phyloP scores from a whole-genome alignment of 2,888 invertebrate species.

The Germaria angustata region DNA sequence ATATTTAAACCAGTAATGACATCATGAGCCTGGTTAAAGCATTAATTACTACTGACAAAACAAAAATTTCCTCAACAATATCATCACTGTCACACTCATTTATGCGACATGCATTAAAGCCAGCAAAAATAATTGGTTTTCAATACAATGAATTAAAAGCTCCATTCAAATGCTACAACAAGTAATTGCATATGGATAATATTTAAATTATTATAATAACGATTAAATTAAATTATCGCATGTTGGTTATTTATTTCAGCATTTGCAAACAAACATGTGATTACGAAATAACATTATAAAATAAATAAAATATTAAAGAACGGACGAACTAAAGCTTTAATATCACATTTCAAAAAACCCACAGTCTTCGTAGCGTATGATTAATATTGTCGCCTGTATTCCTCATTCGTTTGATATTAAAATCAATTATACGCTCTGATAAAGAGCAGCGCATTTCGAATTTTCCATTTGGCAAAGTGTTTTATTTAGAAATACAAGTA shows the following conservation, averaged over 20 bases:
- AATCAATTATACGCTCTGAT: constrained; percentile 30
- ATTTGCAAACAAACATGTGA: too few species aligned
- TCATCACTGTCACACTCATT: neutral
- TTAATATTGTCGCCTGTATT: too few species aligned
- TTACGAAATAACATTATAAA: too few species aligned
- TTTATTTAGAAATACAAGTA: too few species aligned
- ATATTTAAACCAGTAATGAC: neutral
- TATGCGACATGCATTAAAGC: neutral
- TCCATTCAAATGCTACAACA: too few species aligned
- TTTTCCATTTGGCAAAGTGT: neutral
- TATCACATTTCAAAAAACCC: too few species aligned
- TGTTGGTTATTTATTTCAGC: too few species aligned
- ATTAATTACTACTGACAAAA: neutral
- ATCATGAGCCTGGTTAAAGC: neutral
- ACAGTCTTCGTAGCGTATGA: constrained; percentile 1
- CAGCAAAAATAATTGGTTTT: neutral
- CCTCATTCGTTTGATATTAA: neutral
- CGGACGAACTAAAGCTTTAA: too few species aligned
- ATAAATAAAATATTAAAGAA: too few species aligned
- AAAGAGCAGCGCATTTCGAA: neutral
- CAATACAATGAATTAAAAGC: neutral
- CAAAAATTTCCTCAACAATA: neutral
- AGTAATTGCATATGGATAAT: too few species aligned
- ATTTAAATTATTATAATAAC: too few species aligned
- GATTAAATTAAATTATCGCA: too few species aligned